These are phyloP conservation scores for Euclidia mi DNA, from an alignment of 2,888 invertebrate genomes.

Conservation along the genomic window DNA sequence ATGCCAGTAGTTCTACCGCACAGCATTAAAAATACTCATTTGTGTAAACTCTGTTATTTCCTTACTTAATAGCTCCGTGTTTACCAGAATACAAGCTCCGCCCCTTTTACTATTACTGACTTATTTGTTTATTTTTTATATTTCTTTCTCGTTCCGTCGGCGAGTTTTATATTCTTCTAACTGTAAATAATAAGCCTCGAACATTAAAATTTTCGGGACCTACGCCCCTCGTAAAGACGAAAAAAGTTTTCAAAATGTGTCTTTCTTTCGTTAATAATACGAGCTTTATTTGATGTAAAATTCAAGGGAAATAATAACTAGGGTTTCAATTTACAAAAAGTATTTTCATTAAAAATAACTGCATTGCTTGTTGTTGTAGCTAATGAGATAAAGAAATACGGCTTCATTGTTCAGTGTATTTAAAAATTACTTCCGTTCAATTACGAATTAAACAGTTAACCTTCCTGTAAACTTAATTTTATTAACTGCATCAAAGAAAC, in stretches of 20 bases:
- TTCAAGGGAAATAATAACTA: slow-evolving; percentile 10
- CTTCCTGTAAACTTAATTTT: slow-evolving; percentile 22
- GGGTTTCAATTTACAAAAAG: slow-evolving; percentile 1
- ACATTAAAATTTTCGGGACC: slow-evolving; percentile 49
- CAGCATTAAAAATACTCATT: too few relatives aligned
- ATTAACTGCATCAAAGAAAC: slow-evolving; percentile 39
- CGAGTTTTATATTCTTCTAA: slow-evolving; percentile 48
- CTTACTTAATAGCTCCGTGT: too few relatives aligned
- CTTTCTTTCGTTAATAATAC: slow-evolving; percentile 45
- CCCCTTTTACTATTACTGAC: too few relatives aligned
- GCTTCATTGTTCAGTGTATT: background rate
- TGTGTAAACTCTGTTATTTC: too few relatives aligned
- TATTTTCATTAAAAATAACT: slow-evolving; percentile 6
- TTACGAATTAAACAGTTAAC: slow-evolving; percentile 19
- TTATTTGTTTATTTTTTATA: slow-evolving; percentile 61
- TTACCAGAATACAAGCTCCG: too few relatives aligned
- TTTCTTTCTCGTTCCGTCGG: slow-evolving; percentile 51
- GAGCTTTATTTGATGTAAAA: slow-evolving; percentile 33
- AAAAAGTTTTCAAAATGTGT: slow-evolving; percentile 43
- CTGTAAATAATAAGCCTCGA: slow-evolving; percentile 47
- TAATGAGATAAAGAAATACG: slow-evolving; percentile 5
- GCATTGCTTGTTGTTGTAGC: too few relatives aligned
- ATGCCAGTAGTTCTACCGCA: too few relatives aligned
- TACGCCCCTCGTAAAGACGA: slow-evolving; percentile 34
- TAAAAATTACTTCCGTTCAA: slow-evolving; percentile 18